A percentile compares a stretch with the other conserved stretches of the same genome.
Conservation (phyloP, 2,113 vertebrate genomes). For the Phaetusa simplex region DNA sequence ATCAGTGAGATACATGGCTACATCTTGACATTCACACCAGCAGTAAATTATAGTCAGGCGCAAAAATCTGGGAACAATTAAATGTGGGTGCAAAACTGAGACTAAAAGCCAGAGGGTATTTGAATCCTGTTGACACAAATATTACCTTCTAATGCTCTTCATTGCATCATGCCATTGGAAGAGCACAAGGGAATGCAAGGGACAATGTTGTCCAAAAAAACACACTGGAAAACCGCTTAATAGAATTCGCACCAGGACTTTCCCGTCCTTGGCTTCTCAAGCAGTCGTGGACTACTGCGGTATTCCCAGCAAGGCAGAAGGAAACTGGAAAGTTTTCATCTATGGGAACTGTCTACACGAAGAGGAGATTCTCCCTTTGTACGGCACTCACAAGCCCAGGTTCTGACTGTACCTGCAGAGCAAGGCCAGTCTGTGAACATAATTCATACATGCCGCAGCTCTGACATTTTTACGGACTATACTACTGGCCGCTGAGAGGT, state of each 20-base stretch:
- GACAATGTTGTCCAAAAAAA: not conserved
- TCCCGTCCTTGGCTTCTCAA: not conserved
- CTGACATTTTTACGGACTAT: not conserved
- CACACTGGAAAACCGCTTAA: not conserved
- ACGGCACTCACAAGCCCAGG: not conserved
- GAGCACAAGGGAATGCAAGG: not conserved
- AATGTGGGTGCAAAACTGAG: not conserved
- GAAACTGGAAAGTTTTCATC: not conserved
- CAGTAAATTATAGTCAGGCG: conserved; percentile 19
- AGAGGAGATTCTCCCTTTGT: not conserved
- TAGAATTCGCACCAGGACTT: not conserved
- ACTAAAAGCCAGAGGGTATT: not conserved
- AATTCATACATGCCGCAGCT: not conserved
- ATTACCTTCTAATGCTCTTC: not conserved
- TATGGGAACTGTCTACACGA: not conserved
- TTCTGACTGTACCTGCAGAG: not conserved
- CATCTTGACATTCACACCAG: conserved; percentile 1
- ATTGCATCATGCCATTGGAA: not conserved
- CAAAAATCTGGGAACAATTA: conserved; percentile 36
- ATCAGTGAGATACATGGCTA: conserved; percentile 57
- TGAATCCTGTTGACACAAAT: not conserved
- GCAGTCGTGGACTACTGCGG: not conserved
- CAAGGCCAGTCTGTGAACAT: not conserved
- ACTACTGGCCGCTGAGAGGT: not conserved
- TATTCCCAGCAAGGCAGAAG: not conserved